phyloP scores from a whole-genome alignment of 2,113 vertebrate species.

The Hypomesus transpacificus region DNA sequence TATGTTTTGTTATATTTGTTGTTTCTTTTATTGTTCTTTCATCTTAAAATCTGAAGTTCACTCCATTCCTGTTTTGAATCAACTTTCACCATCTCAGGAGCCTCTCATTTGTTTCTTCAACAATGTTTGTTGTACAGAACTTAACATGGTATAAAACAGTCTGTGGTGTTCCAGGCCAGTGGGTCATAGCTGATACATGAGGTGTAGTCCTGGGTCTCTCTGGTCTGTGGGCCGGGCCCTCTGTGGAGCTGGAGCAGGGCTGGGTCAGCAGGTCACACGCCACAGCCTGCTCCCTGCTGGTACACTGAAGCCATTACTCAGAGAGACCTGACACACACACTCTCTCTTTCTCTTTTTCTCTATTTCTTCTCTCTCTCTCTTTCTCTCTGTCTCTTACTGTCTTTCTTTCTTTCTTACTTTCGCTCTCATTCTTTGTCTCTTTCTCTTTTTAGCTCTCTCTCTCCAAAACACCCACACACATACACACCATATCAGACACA shows the following conservation, averaged over 20 bases:
- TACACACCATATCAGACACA: slow-evolving; percentile 1
- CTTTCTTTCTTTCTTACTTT: neutral
- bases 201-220: slow-evolving; percentile 24
- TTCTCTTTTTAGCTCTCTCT: neutral
- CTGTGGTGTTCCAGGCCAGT: slow-evolving; percentile 17
- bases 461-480: neutral
- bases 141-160: neutral
- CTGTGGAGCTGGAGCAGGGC: slow-evolving; percentile 22
- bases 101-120: neutral
- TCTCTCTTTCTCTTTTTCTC: slow-evolving; percentile 11
- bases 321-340: neutral
- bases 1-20: too few relatives aligned
- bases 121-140: neutral
- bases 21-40: too few relatives aligned
- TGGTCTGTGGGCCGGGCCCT: slow-evolving; percentile 20
- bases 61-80: too few relatives aligned
- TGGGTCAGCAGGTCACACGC: slow-evolving; percentile 57
- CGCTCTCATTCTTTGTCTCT: neutral
- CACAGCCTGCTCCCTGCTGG: slow-evolving; percentile 22
- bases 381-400: neutral
- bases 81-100: too few relatives aligned
- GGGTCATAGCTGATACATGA: slow-evolving; percentile 31
- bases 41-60: too few relatives aligned
- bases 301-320: slow-evolving; percentile 52
- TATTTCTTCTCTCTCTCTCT: slow-evolving; percentile 10